These are phyloP conservation scores for Scaptomyza hsui DNA, from an alignment of 1,140 invertebrate species.

Conservation along the genomic window DNA sequence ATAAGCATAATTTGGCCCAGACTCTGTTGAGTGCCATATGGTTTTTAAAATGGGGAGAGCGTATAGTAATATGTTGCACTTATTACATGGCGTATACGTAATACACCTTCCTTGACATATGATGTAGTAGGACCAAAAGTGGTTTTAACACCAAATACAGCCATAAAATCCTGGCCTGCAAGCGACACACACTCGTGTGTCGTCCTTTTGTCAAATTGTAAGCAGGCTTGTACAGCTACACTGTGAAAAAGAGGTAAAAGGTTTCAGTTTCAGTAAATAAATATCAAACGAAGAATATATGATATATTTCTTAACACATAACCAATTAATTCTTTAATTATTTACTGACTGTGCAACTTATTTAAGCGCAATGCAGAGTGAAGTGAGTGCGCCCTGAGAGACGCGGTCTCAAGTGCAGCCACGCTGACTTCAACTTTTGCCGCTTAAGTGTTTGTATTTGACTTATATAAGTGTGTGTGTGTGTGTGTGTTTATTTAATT, in stretches of 20 bases:
- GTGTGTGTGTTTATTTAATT: slow-evolving; percentile 57
- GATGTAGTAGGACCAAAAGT: slow-evolving; percentile 51
- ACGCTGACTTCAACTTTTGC: slow-evolving; percentile 45
- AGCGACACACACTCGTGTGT: slow-evolving; percentile 41
- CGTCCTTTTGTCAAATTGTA: slow-evolving; percentile 35
- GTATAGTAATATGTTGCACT: slow-evolving; percentile 31
- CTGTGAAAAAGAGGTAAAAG: background rate
- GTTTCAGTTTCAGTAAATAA: no score
- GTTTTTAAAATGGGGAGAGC: background rate
- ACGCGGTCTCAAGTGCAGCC: slow-evolving; percentile 34
- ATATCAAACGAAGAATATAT: no score
- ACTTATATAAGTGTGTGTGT: slow-evolving; percentile 3
- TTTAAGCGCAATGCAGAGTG: slow-evolving; percentile 34
- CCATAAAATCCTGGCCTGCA: slow-evolving; percentile 62
- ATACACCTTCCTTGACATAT: slow-evolving; percentile 45
- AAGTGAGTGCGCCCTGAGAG: slow-evolving; percentile 7
- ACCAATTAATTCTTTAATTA: no score
- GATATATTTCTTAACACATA: no score
- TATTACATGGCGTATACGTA: slow-evolving; percentile 56
- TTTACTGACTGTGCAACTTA: slow-evolving; percentile 20
- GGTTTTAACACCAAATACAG: slow-evolving; percentile 26
- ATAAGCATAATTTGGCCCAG: no score
- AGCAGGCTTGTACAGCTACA: background rate
- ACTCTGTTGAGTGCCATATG: background rate
- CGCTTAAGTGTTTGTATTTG: slow-evolving; percentile 52